Base-by-base conservation (phyloP, 2,888 invertebrate genomes). In the Tenthredo distinguenda region DNA sequence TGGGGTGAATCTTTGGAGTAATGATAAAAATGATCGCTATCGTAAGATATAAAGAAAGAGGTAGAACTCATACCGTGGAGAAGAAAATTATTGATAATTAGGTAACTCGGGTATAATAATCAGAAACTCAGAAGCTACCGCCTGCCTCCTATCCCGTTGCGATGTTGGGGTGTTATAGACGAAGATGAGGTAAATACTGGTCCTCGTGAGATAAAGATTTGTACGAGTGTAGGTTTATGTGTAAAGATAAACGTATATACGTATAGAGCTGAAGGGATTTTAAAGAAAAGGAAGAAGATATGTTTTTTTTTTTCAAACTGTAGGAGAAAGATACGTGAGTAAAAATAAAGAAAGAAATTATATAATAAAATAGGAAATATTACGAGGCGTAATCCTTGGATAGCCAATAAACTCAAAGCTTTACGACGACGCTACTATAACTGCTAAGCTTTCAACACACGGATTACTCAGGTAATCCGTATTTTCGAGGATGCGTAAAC, bases 381-480 rank as follows among this genome's bases (percentile, higher is more conserved):
- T 81, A 81, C 81, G 81, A 81, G 81, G 26, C 81, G 58, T 81
- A 81, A 62, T 62, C 81, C 62, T 81, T 31, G 62, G 58, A 81
- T 40, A 62, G 62, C 58, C 81, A 81, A 81, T 81, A 81, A 81
- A 81, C 81, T 81, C 34, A 21, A 58, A 62, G 81, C 37, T 62
- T 81, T 81, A 81, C 81, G 81, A 79, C 58, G n/a, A 81, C 58
- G 58, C 21, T 37, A 5, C 77, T 43, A 50, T 40, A 62, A 62
- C 81, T 58, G 81, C 37, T 81, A 81, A 81, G 81, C 81, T 81
- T 81, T 81, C 81, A 81, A 81, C 81, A 81, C 81, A 81, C 81
- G 81, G 81, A 81, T 81, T 81, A 81, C 81, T 40, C 40, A 21
- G 81, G 81, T 81, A 81, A 81, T 81, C 81, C 81, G 58, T 81